These are phyloP conservation scores for Araneus ventricosus DNA, from an alignment of 1,140 invertebrate genomes.

Conservation along the genomic window DNA sequence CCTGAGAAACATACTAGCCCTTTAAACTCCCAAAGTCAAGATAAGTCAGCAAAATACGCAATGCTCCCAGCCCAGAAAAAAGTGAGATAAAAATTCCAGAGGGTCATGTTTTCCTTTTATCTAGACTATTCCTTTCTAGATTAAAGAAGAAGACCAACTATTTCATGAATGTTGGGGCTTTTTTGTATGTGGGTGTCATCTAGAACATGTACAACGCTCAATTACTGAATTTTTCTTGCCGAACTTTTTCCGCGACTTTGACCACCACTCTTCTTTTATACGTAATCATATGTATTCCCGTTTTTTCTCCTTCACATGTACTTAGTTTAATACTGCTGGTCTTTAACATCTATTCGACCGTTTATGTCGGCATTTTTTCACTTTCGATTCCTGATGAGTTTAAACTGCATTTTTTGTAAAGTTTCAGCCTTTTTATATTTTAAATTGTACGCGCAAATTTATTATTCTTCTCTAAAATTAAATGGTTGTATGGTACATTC, in stretches of 20 bases:
- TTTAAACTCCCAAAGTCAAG: slow-evolving; percentile 69
- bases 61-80: slow-evolving; percentile 18
- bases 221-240: slow-evolving; percentile 40
- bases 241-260: background rate
- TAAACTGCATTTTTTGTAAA: background rate
- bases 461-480: background rate
- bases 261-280: background rate
- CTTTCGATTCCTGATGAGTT: background rate
- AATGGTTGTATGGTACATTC: background rate
- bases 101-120: slow-evolving; percentile 70
- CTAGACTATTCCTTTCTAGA: slow-evolving; percentile 52
- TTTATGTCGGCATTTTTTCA: background rate
- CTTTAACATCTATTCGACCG: background rate
- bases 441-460: background rate
- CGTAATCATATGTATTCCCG: slow-evolving; percentile 51
- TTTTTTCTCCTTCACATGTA: background rate
- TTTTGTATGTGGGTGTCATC: slow-evolving; percentile 14
- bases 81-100: slow-evolving; percentile 63
- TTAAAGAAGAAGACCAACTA: slow-evolving; percentile 51
- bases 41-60: slow-evolving; percentile 65
- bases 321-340: background rate
- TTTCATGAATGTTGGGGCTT: slow-evolving; percentile 47
- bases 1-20: slow-evolving; percentile 49
- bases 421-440: background rate
- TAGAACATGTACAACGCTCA: slow-evolving; percentile 53